Base-by-base conservation (phyloP, 2,113 vertebrate genomes). In the Orthochromis indermauri region DNA sequence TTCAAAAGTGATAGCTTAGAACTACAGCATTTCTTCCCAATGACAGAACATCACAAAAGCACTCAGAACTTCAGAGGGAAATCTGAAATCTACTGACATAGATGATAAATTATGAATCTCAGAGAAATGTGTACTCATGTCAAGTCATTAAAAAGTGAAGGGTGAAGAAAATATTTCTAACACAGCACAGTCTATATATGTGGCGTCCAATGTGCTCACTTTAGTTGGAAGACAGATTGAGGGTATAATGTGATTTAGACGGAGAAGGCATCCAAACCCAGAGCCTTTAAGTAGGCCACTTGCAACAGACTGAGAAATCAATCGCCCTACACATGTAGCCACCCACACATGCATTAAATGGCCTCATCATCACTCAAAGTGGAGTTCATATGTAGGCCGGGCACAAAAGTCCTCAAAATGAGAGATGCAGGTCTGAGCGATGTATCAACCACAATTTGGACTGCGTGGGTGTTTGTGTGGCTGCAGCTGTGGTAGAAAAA, bases 211-310 rank as follows among this genome's bases (percentile, higher is more conserved):
- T 42, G 66, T 42, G 59, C 57, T 47, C 28, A 76, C 61, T 63
- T 47, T 17, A 51, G 55, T 31, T 45, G 21, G 51, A 59, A 86
- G 90, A 93, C 91, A 91, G 92, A 91, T 86, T 90, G 83, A 73
- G 88, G 90, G 54, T 90, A 85, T 84, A 87, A 87, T 88, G 81
- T 89, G 90, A 91, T 78, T 33, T 87, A 91, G 86, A 88, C 54
- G 84, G 91, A 92, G 76, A 87, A 88, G 80, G 88, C 86, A 76
- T 92, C 92, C 89, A 89, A 88, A 92, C 80, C 33, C 53, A 21
- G 79, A 83, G 79, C 82, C 71, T 90, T 91, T 94, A 93, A 94
- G 91, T 94, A 94, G 95, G 93, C 82, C 86, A 88, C 86, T 87
- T 81, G 90, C 73, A 49, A 61, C 81, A 89, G 68, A 86, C 81